Conservation (phyloP, 2,888 invertebrate genomes). For the Cryptus armator region DNA sequence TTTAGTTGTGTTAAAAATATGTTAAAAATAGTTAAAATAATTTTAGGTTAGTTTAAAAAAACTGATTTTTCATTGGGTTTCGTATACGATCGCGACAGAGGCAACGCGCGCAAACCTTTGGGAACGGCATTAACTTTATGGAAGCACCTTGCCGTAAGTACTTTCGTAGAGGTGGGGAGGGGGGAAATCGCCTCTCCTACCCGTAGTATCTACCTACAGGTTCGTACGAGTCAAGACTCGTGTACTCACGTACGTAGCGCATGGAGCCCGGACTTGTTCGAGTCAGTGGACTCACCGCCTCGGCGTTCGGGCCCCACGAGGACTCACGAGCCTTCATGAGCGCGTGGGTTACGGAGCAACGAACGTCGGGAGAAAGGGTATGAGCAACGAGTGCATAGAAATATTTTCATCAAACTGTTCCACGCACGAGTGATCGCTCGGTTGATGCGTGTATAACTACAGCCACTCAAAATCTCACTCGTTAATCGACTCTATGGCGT, state of each 20-base stretch:
- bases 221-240: neutral
- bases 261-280: constrained; percentile 18
- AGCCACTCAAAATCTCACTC: neutral
- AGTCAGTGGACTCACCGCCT: constrained; percentile 47
- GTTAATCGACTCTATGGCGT: neutral
- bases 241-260: constrained; percentile 23
- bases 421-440: neutral
- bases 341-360: constrained; percentile 68
- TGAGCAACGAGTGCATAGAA: constrained; percentile 52
- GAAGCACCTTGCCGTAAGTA: constrained; percentile 40
- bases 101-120: neutral
- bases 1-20: neutral
- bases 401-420: constrained; percentile 48
- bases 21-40: no score
- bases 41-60: no score
- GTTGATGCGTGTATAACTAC: neutral
- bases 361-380: constrained; percentile 61
- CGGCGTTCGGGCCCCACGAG: constrained; percentile 8
- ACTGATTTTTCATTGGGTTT: neutral
- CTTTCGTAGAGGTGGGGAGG: neutral
- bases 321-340: constrained; percentile 10
- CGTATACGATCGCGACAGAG: neutral
- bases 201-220: neutral
- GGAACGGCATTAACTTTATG: constrained; percentile 36
- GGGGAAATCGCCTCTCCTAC: neutral